These are phyloP conservation scores for Istiophorus platypterus DNA, from an alignment of 2,113 vertebrate genomes.

Conservation along the genomic window DNA sequence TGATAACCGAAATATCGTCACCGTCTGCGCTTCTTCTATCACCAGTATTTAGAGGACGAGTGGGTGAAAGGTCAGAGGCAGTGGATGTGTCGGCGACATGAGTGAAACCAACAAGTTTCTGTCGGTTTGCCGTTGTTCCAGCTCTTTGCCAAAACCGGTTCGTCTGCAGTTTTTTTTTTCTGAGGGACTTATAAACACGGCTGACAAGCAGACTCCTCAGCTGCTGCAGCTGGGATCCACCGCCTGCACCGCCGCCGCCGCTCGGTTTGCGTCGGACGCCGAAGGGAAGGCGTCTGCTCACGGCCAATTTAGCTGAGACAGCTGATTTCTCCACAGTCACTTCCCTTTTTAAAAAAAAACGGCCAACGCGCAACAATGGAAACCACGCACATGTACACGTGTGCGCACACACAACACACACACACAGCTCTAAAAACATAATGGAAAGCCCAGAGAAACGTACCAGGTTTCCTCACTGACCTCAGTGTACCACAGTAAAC, in stretches of 20 bases:
- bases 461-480: conserved; percentile 36
- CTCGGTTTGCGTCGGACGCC: too few relatives aligned
- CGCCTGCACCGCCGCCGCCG: too few relatives aligned
- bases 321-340: conserved; percentile 56
- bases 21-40: not conserved
- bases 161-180: too few relatives aligned
- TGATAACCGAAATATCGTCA: too few relatives aligned
- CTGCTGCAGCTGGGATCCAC: too few relatives aligned
- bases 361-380: conserved; percentile 43
- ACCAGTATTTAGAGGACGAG: not conserved
- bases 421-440: not conserved
- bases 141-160: too few relatives aligned
- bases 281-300: not conserved
- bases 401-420: conserved; percentile 18
- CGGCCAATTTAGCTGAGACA: conserved; percentile 18
- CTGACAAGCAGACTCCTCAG: too few relatives aligned
- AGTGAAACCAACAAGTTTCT: too few relatives aligned
- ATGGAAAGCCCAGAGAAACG: conserved; percentile 41
- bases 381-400: not conserved
- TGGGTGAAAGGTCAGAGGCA: conserved; percentile 24
- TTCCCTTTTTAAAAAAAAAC: conserved; percentile 58
- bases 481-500: not conserved
- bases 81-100: too few relatives aligned
- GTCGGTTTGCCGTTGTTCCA: too few relatives aligned
- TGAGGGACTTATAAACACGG: too few relatives aligned